Evolutionary conservation across 92 coral and sea anemone genomes (phyloP).

Genomic region (Zoanthus sociatus): DNA sequence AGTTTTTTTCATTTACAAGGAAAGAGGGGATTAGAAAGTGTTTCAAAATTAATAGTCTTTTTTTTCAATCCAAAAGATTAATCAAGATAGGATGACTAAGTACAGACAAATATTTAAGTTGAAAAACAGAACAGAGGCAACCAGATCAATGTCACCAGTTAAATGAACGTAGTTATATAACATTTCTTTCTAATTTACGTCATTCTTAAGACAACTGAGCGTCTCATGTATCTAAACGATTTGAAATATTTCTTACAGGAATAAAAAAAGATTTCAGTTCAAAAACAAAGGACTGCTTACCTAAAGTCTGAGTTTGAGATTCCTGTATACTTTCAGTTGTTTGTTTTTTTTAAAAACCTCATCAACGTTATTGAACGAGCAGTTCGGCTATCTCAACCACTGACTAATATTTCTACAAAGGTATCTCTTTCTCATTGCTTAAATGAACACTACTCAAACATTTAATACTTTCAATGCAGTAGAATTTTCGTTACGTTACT

Average conservation of each 20-base stretch:
- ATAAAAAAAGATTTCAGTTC: not conserved
- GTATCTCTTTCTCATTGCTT: not conserved
- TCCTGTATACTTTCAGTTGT: too few relatives aligned
- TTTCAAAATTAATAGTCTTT: not conserved
- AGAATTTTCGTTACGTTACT: not conserved
- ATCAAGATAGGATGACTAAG: not conserved
- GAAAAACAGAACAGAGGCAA: conserved; percentile 1
- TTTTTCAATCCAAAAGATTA: not conserved
- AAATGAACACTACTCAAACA: not conserved
- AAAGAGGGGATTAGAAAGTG: not conserved
- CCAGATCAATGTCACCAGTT: conserved; percentile 35
- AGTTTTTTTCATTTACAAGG: not conserved
- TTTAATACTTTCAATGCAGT: not conserved
- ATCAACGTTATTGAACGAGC: too few relatives aligned
- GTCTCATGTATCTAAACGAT: not conserved
- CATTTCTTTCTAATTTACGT: conserved; percentile 10
- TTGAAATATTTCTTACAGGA: not conserved
- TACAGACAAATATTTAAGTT: not conserved
- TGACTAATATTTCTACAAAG: not conserved
- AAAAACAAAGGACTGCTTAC: too few relatives aligned
- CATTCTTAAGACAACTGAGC: conserved; percentile 21
- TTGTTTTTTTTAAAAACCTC: too few relatives aligned
- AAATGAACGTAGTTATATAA: not conserved
- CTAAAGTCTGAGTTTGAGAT: too few relatives aligned
- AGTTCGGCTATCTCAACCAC: too few relatives aligned